Evolutionary conservation across 2,888 invertebrate genomes (phyloP), one percentile per base, ranked within the genome.

Genomic region (Cepaea hortensis): DNA sequence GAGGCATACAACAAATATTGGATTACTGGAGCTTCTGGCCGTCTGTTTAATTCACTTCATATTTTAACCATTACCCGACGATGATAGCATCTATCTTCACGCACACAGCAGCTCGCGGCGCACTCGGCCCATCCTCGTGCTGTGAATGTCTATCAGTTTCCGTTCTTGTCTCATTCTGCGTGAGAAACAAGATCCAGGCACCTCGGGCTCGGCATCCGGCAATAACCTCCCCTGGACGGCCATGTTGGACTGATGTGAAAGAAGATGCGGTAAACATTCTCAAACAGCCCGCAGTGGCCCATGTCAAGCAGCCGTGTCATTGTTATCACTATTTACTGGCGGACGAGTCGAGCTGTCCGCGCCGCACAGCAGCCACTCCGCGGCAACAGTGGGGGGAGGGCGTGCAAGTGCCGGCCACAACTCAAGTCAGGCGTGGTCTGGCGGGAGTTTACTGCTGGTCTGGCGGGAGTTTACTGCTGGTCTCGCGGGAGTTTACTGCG

Each of bases 231-330:
- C 72, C 3, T 35, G n/a, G 61, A 20, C 75, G 35, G 61, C 61
- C 75, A 62, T 62, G 75, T 62, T 62, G 75, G 62, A 18, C 18
- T 61, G 83, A 75, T 75, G 83, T 3, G 18, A 13, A 23, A 6
- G n/a, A 18, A 46, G 83, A 75, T 84, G 61, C 61, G 61, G 83
- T 84, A 75, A 84, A 75, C 55, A 46, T 35, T 84, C 75, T 75
- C 35, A 11, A 46, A 11, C 81, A 15, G 62, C 81, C 70, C 11
- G 5, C 73, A n/a, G 50, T 50, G 81, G 46, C 20, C n/a, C n/a
- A 48, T 85, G 84, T 85, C 76, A 85, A 68, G 84, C 77, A 65
- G 62, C 3, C 61, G 75, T 85, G 84, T 50, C 79, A 85, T 50
- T 35, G 65, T 50, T 85, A 85, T 76, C 84, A 61, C 83, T 83